Evolutionary conservation across 2,113 vertebrate genomes (phyloP).

Genomic region (Hydrolagus affinis): DNA sequence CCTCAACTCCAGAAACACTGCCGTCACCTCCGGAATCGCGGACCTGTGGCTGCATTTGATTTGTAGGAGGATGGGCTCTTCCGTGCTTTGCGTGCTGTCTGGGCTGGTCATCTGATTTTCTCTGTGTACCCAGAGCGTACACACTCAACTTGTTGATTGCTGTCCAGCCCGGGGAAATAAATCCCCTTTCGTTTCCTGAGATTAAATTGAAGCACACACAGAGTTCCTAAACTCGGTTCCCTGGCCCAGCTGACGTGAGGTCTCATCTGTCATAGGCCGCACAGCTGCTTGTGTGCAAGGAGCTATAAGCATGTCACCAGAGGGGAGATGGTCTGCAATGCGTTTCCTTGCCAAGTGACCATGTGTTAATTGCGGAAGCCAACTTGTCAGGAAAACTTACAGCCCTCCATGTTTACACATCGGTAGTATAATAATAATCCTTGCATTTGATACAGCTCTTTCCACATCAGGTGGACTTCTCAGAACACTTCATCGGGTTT

Average conservation of each 20-base stretch:
- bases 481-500: too few relatives aligned
- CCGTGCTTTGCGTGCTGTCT: neutral
- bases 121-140: neutral
- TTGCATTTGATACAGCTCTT: too few relatives aligned
- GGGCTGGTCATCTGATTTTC: neutral
- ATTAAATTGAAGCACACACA: conserved; percentile 27
- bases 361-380: conserved; percentile 18
- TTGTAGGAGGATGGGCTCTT: neutral
- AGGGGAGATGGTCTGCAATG: conserved; percentile 9
- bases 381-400: neutral
- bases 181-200: conserved; percentile 31
- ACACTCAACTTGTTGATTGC: conserved; percentile 26
- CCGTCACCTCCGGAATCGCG: too few relatives aligned
- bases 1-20: neutral
- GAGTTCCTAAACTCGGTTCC: conserved; percentile 20
- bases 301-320: neutral
- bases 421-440: too few relatives aligned
- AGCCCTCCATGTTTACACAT: conserved; percentile 5
- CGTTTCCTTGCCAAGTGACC: conserved; percentile 8
- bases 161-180: conserved; percentile 3
- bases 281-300: conserved; percentile 5
- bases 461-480: too few relatives aligned
- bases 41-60: neutral
- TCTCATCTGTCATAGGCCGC: conserved; percentile 9
- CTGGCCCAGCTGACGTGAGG: conserved; percentile 16